Percentiles rank a stretch among this genome's conserved stretches.
phyloP scores from a whole-genome alignment of 1,140 invertebrate species.

The Microvelia longipes region DNA sequence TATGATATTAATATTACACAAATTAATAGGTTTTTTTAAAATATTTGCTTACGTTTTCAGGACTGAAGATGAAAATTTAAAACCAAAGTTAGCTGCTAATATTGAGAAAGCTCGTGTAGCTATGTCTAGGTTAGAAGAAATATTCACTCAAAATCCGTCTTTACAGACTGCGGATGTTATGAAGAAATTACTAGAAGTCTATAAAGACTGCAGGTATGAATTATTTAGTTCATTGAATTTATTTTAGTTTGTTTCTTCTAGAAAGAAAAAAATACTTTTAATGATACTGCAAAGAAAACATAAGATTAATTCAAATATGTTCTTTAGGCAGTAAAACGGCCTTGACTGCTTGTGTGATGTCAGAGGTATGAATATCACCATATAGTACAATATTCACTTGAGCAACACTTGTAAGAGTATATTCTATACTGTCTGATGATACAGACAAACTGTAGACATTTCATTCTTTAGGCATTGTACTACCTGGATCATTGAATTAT shows the following conservation, averaged over 20 bases:
- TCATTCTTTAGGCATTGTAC: no score
- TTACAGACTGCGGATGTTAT: conserved; percentile 57
- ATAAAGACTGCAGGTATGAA: conserved; percentile 64
- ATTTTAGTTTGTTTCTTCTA: conserved; percentile 3
- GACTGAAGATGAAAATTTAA: conserved; percentile 29
- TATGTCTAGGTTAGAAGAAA: conserved; percentile 55
- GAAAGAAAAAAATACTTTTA: background rate
- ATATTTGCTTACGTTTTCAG: background rate
- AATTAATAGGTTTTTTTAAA: no score
- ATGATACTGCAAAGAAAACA: background rate
- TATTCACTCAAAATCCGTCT: conserved; percentile 54
- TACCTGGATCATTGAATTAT: no score
- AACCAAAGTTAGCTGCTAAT: conserved; percentile 51
- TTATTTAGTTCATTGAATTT: no score
- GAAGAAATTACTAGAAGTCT: conserved; percentile 60
- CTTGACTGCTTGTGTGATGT: no score
- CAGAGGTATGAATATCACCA: no score
- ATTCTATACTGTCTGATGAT: no score
- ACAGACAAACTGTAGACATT: no score
- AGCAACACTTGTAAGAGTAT: no score
- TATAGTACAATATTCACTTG: no score
- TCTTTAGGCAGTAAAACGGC: no score
- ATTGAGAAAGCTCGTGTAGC: conserved; percentile 57
- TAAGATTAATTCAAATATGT: background rate
- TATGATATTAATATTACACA: no score